phyloP scores from a whole-genome alignment of 2,797 vertebrate species.

The Acanthurus leucopareius region DNA sequence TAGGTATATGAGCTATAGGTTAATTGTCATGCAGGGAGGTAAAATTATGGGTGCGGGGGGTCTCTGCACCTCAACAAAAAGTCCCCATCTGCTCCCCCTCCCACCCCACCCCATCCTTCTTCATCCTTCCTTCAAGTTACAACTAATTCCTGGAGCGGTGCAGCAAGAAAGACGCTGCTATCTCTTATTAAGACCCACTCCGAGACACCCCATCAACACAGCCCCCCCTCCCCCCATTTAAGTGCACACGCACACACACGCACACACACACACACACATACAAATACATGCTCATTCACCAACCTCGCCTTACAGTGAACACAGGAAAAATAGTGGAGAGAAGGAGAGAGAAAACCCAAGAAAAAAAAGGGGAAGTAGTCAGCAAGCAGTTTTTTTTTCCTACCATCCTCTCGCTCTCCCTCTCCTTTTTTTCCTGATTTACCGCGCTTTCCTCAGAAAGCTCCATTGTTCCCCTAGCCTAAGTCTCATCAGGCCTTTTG shows the following conservation, averaged over 20 bases:
- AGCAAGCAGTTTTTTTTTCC: conserved; percentile 80
- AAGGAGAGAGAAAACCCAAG: conserved; percentile 70
- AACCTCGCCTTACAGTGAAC: conserved; percentile 69
- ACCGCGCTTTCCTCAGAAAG: conserved; percentile 99
- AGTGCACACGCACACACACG: conserved; percentile 47
- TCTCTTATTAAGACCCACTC: conserved; percentile 84
- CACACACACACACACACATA: conserved; percentile 37
- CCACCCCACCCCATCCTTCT: conserved; percentile 41
- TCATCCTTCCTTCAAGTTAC: conserved; percentile 82
- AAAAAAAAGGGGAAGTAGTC: conserved; percentile 84
- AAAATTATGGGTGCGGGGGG: conserved; percentile 83
- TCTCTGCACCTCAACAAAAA: conserved; percentile 82
- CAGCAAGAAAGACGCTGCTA: conserved; percentile 79
- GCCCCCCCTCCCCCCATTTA: conserved; percentile 25
- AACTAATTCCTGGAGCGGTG: conserved; percentile 83
- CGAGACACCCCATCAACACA: conserved; percentile 77
- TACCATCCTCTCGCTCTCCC: conserved; percentile 75
- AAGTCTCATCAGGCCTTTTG: conserved; percentile 99
- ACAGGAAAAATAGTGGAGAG: conserved; percentile 73
- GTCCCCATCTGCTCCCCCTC: conserved; percentile 57
- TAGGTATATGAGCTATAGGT: conserved; percentile 77
- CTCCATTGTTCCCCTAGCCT: conserved; percentile 99
- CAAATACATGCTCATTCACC: conserved; percentile 58
- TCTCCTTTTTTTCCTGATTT: conserved; percentile 93
- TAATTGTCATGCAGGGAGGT: conserved; percentile 86